These are phyloP conservation scores for Apistogramma diplotaenia DNA, from an alignment of 2,113 vertebrate species.

Conservation along the genomic window DNA sequence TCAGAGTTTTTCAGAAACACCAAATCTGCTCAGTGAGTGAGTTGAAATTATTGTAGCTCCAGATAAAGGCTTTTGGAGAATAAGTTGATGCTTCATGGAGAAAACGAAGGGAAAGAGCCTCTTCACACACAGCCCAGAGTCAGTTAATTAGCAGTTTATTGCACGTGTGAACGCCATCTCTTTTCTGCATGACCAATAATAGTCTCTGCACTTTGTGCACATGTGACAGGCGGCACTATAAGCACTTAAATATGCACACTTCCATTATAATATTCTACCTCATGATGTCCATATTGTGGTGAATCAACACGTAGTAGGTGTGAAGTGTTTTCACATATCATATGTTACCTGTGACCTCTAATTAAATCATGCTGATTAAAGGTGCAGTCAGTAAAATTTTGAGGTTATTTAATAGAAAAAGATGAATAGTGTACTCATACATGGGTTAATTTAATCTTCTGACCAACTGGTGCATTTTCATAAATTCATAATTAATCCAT, in stretches of 20 bases:
- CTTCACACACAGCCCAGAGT: neutral
- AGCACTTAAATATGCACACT: neutral
- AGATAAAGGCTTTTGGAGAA: neutral
- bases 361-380: too few relatives aligned
- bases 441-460: too few relatives aligned
- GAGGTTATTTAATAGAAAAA: too few relatives aligned
- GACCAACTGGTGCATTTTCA: too few relatives aligned
- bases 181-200: neutral
- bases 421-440: too few relatives aligned
- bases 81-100: neutral
- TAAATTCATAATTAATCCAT: too few relatives aligned
- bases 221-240: neutral
- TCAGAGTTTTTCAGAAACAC: fast-evolving
- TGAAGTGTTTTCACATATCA: too few relatives aligned
- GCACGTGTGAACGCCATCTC: neutral
- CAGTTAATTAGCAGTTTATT: neutral
- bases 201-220: neutral
- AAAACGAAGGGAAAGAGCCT: neutral
- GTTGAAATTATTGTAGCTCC: neutral
- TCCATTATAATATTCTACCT: neutral
- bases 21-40: neutral
- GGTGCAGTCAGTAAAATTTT: too few relatives aligned
- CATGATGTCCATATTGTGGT: neutral
- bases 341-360: too few relatives aligned
- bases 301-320: neutral